phyloP scores from a whole-genome alignment of 2,797 vertebrate genomes.

The Tamandua tetradactyla region DNA sequence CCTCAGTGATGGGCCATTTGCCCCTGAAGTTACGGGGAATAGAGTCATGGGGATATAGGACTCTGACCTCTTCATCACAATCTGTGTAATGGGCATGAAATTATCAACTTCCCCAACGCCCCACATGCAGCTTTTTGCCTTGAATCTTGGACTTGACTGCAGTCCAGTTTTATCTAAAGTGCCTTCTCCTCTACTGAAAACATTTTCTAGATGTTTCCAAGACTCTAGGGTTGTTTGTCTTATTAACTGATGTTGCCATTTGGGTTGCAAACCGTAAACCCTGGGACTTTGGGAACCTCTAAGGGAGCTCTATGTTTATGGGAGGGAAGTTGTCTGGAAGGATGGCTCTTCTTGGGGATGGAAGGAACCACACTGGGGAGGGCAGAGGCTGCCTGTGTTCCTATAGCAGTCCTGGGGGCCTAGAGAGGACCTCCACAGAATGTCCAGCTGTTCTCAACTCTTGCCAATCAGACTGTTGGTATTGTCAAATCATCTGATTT shows the following conservation, averaged over 20 bases:
- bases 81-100: constrained; percentile 70
- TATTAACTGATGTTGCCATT: not conserved
- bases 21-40: constrained; percentile 54
- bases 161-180: not conserved
- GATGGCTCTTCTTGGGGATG: not conserved
- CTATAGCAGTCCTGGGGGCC: not conserved
- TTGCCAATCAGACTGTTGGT: not conserved
- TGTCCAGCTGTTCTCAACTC: not conserved
- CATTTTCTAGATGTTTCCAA: not conserved
- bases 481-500: not conserved
- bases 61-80: not conserved
- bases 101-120: not conserved
- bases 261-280: not conserved
- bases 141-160: not conserved
- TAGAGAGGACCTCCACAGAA: not conserved
- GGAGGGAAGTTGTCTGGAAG: not conserved
- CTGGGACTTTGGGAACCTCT: fast-evolving
- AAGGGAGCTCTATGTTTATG: not conserved
- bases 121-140: not conserved
- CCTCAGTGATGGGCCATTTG: constrained; percentile 67
- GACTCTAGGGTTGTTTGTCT: not conserved
- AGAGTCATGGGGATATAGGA: not conserved
- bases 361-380: not conserved
- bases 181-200: not conserved
- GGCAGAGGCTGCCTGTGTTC: not conserved